phyloP scores from a whole-genome alignment of 2,888 invertebrate genomes.

The Leptinotarsa haldemani region DNA sequence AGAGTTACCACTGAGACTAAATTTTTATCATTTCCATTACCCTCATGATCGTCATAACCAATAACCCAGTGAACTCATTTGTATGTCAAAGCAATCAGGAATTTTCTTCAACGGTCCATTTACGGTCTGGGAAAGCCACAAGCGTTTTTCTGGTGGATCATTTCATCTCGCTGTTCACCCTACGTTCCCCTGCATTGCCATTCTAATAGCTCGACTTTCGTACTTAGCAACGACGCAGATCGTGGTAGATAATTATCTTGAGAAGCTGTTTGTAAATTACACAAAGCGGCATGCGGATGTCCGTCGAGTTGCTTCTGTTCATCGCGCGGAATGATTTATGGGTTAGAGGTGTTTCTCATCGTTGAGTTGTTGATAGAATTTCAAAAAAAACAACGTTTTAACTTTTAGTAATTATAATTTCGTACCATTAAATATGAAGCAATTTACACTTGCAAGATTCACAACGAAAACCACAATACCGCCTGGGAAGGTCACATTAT shows the following conservation, averaged over 20 bases:
- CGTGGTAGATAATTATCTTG: slow-evolving; percentile 3
- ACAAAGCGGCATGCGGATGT: slow-evolving; percentile 9
- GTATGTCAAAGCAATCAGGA: background rate
- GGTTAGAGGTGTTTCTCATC: background rate
- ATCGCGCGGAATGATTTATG: slow-evolving; percentile 9
- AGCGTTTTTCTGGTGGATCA: background rate
- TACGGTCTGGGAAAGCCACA: background rate
- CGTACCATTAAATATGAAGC: no score
- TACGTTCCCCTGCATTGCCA: background rate
- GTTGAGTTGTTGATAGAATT: background rate
- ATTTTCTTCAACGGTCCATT: background rate
- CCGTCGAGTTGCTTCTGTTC: slow-evolving; percentile 8
- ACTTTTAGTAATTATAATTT: no score
- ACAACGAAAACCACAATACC: no score
- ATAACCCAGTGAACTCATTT: background rate
- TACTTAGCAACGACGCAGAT: background rate
- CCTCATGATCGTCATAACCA: background rate
- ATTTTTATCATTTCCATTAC: background rate
- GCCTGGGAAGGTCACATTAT: no score
- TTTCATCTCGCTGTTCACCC: background rate
- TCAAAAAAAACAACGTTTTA: no score
- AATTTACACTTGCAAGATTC: no score
- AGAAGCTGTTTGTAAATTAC: slow-evolving; percentile 4
- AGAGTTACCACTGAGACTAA: no score
- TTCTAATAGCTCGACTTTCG: background rate